phyloP scores from a whole-genome alignment of 1,140 invertebrate genomes.

The Ericerus pela region DNA sequence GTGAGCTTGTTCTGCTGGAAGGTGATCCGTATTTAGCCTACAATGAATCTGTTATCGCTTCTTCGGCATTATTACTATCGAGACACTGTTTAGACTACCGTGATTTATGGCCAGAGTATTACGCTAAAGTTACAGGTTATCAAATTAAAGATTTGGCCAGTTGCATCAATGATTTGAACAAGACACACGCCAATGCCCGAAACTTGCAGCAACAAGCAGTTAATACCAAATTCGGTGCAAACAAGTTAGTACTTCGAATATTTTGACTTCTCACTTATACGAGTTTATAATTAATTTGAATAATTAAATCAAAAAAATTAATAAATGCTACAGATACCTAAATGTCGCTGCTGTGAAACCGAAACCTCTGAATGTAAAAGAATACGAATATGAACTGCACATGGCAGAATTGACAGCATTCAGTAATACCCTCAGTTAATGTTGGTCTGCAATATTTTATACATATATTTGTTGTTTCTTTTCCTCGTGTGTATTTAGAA shows the following conservation, averaged over 20 bases:
- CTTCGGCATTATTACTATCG: constrained; percentile 64
- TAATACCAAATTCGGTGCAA: constrained; percentile 61
- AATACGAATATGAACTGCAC: no score
- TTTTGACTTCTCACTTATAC: not conserved
- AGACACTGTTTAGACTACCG: constrained; percentile 42
- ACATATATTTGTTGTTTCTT: no score
- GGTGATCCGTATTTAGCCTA: constrained; percentile 68
- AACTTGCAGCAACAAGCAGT: constrained; percentile 62
- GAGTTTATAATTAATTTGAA: not conserved
- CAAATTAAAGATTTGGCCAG: constrained; percentile 46
- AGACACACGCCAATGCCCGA: constrained; percentile 48
- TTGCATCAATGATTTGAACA: constrained; percentile 49
- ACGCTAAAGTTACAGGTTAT: constrained; percentile 52
- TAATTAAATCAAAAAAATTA: no score
- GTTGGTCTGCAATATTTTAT: no score
- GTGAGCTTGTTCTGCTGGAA: constrained; percentile 72
- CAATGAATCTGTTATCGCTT: constrained; percentile 69
- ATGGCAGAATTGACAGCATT: no score
- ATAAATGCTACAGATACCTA: not conserved
- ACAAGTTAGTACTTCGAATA: constrained; percentile 19
- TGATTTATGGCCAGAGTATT: constrained; percentile 46
- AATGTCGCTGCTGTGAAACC: not conserved
- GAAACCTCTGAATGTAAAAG: not conserved
- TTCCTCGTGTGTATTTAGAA: no score
- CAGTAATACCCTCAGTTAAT: no score